phyloP scores from a whole-genome alignment of 2,797 vertebrate species.

The Adrianichthys oophorus region DNA sequence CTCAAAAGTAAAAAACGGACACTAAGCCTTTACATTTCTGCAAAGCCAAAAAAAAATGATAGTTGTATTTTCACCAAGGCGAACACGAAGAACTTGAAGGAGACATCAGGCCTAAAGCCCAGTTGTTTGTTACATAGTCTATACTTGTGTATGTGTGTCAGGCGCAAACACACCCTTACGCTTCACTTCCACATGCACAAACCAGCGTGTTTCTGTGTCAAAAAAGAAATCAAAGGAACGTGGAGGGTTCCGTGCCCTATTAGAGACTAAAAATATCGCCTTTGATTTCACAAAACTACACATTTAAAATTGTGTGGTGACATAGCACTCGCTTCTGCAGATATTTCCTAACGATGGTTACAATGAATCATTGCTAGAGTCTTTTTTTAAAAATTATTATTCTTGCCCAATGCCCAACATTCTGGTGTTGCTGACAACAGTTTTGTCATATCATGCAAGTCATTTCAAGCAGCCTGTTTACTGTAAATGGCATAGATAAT shows the following conservation, averaged over 20 bases:
- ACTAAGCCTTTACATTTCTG: constrained; percentile 18
- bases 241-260: constrained; percentile 5
- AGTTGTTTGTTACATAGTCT: constrained; percentile 23
- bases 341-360: constrained; percentile 19
- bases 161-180: constrained; percentile 30
- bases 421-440: background rate
- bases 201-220: constrained; percentile 10
- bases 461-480: constrained; percentile 3
- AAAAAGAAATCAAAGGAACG: constrained; percentile 22
- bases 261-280: constrained; percentile 14
- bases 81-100: constrained; percentile 17
- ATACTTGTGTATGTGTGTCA: constrained; percentile 35
- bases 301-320: constrained; percentile 9
- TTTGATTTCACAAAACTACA: constrained; percentile 6
- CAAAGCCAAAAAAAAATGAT: constrained; percentile 10
- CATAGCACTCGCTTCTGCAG: constrained; percentile 14
- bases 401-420: background rate
- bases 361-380: constrained; percentile 20
- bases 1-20: background rate
- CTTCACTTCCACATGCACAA: constrained; percentile 1
- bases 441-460: background rate
- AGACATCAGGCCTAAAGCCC: constrained; percentile 21
- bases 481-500: background rate
- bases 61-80: constrained; percentile 12
- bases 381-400: constrained; percentile 14